Base-by-base conservation (phyloP, 2,888 invertebrate genomes). In the Acleris cristana region DNA sequence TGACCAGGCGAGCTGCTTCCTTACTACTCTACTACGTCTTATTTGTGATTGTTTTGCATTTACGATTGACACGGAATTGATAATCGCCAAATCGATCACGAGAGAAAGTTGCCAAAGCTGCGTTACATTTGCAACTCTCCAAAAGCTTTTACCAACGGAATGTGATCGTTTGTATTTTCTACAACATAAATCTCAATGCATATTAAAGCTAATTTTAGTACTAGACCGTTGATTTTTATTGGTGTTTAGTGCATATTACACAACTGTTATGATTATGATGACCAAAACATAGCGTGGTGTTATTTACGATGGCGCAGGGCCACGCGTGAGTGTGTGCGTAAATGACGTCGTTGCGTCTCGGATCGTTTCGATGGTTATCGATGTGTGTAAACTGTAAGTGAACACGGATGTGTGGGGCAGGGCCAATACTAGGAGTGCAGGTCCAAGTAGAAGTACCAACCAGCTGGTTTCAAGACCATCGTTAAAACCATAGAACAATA, bases 241-340 rank as follows among this genome's bases (percentile, higher is more conserved):
- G 53, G 48, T 70, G 67, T 67, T 60, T 67, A 45, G 65, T 67
- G 60, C 53, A 67, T 68, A 69, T 72, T 70, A 72, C 71, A 71
- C 72, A 72, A 72, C 71, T 72, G 73, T 71, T 72, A 69, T 69
- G 60, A 67, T 64, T 77, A 72, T 76, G 77, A 73, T 76, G 77
- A 77, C 74, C 76, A 78, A 78, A 80, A 79, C 79, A 79, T 72
- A 74, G 72, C 74, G 70, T 76, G 68, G 53, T 70, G 81, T 82
- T 87, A 87, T 87, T 88, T 86, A 86, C 84, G 86, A 87, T 84
- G 83, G 83, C 82, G 82, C 79, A 79, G 82, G 90, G 89, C 89
- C 89, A 81, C 78, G 61, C 73, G 70, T 76, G 71, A 45, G 54
- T 82, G 89, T 89, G 89, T 87, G 88, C 74, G 85, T 82, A 77